phyloP scores from a whole-genome alignment of 2,113 vertebrate genomes.

The Pseudonaja textilis region DNA sequence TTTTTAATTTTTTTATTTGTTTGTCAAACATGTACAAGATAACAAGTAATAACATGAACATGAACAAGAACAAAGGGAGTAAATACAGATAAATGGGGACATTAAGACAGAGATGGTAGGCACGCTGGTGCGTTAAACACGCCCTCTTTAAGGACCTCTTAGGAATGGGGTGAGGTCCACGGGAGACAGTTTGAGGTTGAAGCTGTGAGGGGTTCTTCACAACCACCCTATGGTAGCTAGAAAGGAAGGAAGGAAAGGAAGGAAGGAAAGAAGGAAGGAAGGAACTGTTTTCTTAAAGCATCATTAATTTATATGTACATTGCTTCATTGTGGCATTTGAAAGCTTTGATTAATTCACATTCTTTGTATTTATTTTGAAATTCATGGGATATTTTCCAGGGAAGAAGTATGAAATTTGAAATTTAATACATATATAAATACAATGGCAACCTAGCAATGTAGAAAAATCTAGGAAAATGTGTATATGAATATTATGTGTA shows the following conservation, averaged over 20 bases:
- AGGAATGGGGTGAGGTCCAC: too few relatives aligned
- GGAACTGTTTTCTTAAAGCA: background rate
- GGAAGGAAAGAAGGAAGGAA: background rate
- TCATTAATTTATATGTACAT: background rate
- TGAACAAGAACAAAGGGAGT: too few relatives aligned
- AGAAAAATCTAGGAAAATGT: background rate
- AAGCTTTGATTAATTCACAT: background rate
- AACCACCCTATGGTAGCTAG: background rate
- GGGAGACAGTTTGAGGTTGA: too few relatives aligned
- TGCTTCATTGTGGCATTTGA: background rate
- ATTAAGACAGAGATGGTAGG: too few relatives aligned
- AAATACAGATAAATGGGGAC: too few relatives aligned
- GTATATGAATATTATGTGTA: background rate
- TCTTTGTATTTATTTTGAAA: background rate
- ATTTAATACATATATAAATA: background rate
- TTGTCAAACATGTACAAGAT: too few relatives aligned
- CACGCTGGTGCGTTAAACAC: too few relatives aligned
- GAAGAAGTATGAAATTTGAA: background rate
- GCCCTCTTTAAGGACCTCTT: too few relatives aligned
- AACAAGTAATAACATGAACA: too few relatives aligned
- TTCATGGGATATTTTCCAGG: background rate
- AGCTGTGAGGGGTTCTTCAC: background rate
- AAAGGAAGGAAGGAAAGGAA: background rate
- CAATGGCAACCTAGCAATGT: background rate
- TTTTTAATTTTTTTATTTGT: too few relatives aligned